Evolutionary conservation across 2,113 vertebrate genomes (phyloP).

Genomic region (Urocynchramus pylzowi): DNA sequence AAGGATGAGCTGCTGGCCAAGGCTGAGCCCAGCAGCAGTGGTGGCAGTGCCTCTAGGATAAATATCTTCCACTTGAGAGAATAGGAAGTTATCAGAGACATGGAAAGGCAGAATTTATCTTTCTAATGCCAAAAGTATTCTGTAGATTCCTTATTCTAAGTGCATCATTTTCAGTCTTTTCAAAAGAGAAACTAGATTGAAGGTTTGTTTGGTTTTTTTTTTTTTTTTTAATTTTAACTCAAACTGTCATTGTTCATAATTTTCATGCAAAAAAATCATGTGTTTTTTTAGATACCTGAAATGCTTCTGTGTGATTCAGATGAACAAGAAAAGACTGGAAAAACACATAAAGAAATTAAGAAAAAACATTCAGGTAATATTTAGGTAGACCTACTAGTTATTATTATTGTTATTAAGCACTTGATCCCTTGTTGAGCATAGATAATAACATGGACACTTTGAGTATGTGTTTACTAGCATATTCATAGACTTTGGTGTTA

Average conservation of each 20-base stretch:
- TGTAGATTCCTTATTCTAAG: neutral
- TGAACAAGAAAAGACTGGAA: slow-evolving; percentile 64
- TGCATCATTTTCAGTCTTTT: neutral
- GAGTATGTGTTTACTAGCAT: neutral
- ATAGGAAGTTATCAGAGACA: neutral
- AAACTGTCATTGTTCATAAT: fast-evolving
- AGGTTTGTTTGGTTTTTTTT: fast-evolving
- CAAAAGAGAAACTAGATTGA: neutral
- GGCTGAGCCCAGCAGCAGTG: neutral
- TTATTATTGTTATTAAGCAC: neutral
- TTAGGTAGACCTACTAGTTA: neutral
- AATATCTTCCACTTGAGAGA: neutral
- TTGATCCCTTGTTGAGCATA: neutral
- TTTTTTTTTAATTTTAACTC: neutral
- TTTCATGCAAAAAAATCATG: neutral
- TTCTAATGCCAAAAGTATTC: neutral
- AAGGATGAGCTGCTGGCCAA: neutral
- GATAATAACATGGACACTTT: neutral
- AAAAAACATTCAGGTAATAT: slow-evolving; percentile 74
- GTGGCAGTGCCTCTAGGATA: neutral
- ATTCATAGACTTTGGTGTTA: neutral
- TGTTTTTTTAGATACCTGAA: slow-evolving; percentile 86
- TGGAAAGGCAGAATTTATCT: neutral
- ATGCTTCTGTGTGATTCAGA: slow-evolving; percentile 80
- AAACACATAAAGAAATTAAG: slow-evolving; percentile 50